Evolutionary conservation across 64 coral and sea anemone species (phyloP), one percentile per base, ranked within the genome.

Genomic region (Hydrozoanthus tunicans): DNA sequence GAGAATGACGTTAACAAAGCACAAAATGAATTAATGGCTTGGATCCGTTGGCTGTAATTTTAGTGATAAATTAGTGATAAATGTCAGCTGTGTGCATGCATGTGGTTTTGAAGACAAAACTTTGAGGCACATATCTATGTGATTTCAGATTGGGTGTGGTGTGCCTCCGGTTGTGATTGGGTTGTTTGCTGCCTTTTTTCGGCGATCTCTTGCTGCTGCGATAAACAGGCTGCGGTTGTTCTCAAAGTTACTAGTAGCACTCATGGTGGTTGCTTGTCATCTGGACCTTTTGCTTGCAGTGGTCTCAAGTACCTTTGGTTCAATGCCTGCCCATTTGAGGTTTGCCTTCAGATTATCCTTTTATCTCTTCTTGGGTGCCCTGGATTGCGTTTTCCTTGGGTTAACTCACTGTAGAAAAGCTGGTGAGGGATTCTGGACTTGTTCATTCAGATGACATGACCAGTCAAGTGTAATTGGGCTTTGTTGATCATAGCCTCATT

Each of bases 261-360:
- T 43, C 9, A 17, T 75, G 59, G 51, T 77, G 13, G 71, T 92
- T 20, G 57, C 23, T 53, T 57, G 10, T 81, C 71, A 86, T 62
- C 61, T 43, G 56, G 25, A 59, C n/a, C 81, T 92, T 59, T 79
- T 58, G 0, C 20, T 78, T 85, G 91, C 59, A 56, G 70, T 56
- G 1, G 10, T 58, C 81, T 92, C 91, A 81, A 51, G 51, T 51
- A 32, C 71, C 71, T 74, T 74, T 0, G 71, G 77, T 77, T 77
- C 53, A 57, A 90, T 8, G 4, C 67, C 78, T 91, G 79, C 54
- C 79, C 79, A 81, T 81, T 59, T 71, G 59, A 91, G 90, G n/a
- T 51, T 69, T 54, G 90, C 32, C 68, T 91, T 91, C 0, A 91
- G 61, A 7, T 23, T 70, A 24, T 82, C 78, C 54, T 81, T 82